Evolutionary conservation across 2,888 invertebrate genomes (phyloP).

Genomic region (Chymomyza amoena): DNA sequence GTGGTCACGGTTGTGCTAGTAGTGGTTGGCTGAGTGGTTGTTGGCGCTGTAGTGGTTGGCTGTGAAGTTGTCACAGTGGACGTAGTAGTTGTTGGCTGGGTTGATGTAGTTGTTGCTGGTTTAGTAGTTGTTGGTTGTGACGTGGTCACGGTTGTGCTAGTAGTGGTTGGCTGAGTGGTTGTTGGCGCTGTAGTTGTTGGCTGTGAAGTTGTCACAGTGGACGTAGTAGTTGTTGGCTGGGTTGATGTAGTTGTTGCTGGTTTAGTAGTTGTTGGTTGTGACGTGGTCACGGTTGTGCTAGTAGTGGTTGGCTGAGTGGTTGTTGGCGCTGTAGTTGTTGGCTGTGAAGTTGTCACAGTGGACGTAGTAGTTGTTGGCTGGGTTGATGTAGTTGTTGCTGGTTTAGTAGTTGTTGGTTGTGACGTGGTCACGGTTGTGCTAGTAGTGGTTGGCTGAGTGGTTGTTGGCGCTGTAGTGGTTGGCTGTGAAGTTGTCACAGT

Average conservation of each 20-base stretch:
- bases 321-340: background rate
- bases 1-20: background rate
- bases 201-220: background rate
- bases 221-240: background rate
- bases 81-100: background rate
- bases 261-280: background rate
- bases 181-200: background rate
- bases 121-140: background rate
- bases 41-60: slow-evolving; percentile 1
- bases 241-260: background rate
- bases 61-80: background rate
- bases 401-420: too few relatives aligned
- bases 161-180: background rate
- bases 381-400: background rate
- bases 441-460: background rate
- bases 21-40: background rate
- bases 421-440: background rate
- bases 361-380: background rate
- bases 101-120: background rate
- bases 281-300: background rate
- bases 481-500: background rate
- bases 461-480: background rate
- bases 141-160: background rate
- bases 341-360: background rate
- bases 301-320: background rate